These are phyloP conservation scores for Ctenomys sociabilis DNA, from an alignment of 2,113 vertebrate genomes.

Conservation along the genomic window DNA sequence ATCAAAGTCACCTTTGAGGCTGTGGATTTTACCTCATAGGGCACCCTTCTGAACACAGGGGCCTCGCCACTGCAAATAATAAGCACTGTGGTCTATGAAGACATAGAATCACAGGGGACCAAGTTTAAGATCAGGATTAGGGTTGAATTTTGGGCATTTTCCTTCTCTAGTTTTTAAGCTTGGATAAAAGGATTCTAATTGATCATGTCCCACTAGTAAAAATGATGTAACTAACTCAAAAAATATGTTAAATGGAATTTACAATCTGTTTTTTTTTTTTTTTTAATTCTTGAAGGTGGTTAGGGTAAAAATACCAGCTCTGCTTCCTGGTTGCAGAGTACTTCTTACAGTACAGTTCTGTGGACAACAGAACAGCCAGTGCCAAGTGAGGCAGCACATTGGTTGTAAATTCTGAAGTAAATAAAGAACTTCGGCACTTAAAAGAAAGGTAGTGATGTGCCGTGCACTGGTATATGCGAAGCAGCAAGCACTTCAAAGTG, in stretches of 20 bases:
- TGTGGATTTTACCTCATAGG: neutral
- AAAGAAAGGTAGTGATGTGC: neutral
- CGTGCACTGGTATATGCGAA: neutral
- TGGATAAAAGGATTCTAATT: neutral
- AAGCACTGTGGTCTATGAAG: neutral
- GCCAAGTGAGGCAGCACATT: neutral
- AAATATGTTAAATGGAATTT: neutral
- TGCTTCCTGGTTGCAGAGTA: neutral
- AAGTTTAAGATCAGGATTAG: neutral
- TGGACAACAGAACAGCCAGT: neutral
- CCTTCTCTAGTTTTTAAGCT: neutral
- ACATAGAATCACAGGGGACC: neutral
- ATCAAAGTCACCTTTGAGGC: neutral
- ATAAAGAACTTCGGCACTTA: neutral
- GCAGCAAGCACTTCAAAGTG: neutral
- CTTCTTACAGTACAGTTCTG: neutral
- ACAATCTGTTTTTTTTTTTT: no score
- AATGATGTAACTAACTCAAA: conserved; percentile 35
- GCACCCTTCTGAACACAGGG: neutral
- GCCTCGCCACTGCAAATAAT: neutral
- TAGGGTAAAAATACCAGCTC: neutral
- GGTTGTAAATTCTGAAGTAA: neutral
- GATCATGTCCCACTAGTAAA: neutral
- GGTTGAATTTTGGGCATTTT: neutral
- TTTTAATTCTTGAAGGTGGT: neutral